phyloP scores from a whole-genome alignment of 2,888 invertebrate species.

The Scaptomyza cyrtandrae region DNA sequence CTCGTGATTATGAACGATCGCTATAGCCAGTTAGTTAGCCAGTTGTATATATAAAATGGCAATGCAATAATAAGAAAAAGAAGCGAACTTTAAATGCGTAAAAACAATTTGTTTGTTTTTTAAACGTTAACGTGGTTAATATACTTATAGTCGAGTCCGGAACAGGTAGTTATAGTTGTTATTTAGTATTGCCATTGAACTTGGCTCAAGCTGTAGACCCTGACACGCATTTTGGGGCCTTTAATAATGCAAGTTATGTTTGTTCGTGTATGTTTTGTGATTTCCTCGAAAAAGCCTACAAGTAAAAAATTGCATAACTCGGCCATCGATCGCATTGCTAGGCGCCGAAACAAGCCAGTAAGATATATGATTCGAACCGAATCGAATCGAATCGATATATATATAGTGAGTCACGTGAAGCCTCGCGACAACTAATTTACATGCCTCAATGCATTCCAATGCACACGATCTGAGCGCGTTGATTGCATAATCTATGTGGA shows the following conservation, averaged over 20 bases:
- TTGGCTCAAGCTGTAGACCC: conserved; percentile 53
- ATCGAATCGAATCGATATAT: conserved; percentile 20
- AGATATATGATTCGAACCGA: conserved; percentile 19
- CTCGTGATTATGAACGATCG: conserved; percentile 3
- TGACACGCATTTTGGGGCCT: conserved; percentile 59
- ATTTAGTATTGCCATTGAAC: conserved; percentile 61
- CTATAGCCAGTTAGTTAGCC: background rate
- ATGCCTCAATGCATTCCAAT: conserved; percentile 69
- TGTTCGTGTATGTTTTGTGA: conserved; percentile 4
- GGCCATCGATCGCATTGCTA: conserved; percentile 44
- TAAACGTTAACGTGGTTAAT: background rate
- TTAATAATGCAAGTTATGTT: conserved; percentile 40
- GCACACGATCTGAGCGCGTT: conserved; percentile 43
- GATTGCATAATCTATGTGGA: conserved; percentile 18
- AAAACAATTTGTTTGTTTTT: background rate
- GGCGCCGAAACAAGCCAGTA: conserved; percentile 23
- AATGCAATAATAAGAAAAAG: too few relatives aligned
- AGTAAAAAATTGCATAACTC: conserved; percentile 45
- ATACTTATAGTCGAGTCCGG: conserved; percentile 24
- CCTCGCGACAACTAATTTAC: conserved; percentile 60
- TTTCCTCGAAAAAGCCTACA: conserved; percentile 51
- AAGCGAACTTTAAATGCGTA: too few relatives aligned
- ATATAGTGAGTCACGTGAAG: conserved; percentile 70
- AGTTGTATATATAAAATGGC: too few relatives aligned
- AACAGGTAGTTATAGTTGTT: conserved; percentile 21